These are phyloP conservation scores for Danio albolineatus DNA, from an alignment of 2,797 vertebrate genomes.

Conservation along the genomic window DNA sequence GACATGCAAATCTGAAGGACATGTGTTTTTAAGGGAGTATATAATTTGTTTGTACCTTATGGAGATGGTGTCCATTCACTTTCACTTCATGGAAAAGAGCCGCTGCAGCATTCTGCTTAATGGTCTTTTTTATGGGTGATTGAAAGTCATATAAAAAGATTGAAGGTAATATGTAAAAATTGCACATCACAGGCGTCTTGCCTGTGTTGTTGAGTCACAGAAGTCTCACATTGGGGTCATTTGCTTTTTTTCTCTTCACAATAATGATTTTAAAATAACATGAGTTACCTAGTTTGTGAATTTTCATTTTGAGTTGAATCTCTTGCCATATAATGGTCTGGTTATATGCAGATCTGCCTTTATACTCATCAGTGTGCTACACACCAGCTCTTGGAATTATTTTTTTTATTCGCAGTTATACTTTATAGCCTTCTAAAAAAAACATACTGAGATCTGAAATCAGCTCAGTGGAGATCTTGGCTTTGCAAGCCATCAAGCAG, in stretches of 20 bases:
- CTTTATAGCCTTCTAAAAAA: background rate
- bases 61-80: background rate
- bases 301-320: background rate
- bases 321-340: background rate
- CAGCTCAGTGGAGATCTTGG: background rate
- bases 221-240: background rate
- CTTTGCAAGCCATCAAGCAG: background rate
- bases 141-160: too few relatives aligned
- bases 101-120: background rate
- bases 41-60: background rate
- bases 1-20: too few relatives aligned
- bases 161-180: too few relatives aligned
- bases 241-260: background rate
- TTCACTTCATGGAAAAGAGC: background rate
- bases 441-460: background rate
- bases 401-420: background rate
- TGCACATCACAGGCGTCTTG: background rate
- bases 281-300: background rate
- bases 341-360: background rate
- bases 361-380: background rate
- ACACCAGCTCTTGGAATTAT: background rate
- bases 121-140: background rate
- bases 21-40: background rate
- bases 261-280: background rate
- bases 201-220: background rate